Percentiles rank a stretch among this genome's conserved stretches.
Conservation (phyloP, 1,140 invertebrate species). For the Chironomus tepperi region DNA sequence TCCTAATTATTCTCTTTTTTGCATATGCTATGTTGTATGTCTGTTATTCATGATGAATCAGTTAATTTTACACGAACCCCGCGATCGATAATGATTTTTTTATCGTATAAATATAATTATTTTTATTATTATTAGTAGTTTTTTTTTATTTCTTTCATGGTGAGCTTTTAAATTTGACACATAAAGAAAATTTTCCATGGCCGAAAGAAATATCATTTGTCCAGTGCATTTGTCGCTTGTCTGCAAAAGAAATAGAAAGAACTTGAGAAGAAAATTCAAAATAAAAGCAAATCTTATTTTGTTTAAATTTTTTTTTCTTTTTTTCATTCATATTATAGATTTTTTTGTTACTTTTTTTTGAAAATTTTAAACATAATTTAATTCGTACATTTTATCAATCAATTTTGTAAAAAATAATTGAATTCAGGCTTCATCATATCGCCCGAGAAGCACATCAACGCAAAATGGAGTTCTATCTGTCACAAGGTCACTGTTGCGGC, state of each 20-base stretch:
- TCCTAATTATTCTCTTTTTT: background rate
- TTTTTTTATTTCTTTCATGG: background rate
- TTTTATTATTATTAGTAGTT: background rate
- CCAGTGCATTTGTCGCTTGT: background rate
- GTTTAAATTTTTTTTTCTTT: background rate
- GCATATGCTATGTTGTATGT: background rate
- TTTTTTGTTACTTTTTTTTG: background rate
- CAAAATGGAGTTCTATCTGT: no score
- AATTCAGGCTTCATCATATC: no score
- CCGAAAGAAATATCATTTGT: conserved; percentile 6
- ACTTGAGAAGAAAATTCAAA: background rate
- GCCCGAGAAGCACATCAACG: no score
- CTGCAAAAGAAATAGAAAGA: conserved; percentile 16
- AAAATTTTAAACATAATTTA: background rate
- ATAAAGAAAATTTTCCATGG: conserved; percentile 19
- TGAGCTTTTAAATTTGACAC: conserved; percentile 16
- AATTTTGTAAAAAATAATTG: no score
- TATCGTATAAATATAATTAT: background rate
- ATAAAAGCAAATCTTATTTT: conserved; percentile 3
- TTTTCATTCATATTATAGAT: background rate
- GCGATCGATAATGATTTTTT: background rate
- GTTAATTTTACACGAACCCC: background rate
- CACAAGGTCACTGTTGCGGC: no score
- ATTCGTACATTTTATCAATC: background rate
- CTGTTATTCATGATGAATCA: background rate